Base-by-base conservation (phyloP, 2,888 invertebrate species). In the Dascillus cervinus region DNA sequence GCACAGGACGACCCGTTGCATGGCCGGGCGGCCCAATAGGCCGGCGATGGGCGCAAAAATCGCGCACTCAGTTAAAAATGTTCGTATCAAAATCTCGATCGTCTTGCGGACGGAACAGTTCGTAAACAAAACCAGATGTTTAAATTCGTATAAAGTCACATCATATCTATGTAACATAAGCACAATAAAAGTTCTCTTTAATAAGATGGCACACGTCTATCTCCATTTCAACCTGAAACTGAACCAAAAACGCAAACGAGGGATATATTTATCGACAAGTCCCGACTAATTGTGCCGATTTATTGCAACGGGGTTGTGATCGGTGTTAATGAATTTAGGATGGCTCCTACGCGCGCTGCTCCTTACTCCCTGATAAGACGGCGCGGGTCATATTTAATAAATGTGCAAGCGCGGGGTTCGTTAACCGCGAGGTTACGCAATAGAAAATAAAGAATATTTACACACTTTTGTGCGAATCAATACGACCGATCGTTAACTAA, bases 311-410 rank as follows among this genome's bases (percentile, higher is more conserved):
- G 11, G 21, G 27, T 26, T 28, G 31, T 22, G 22, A 28, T 33
- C 24, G 34, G 34, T 21, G 31, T 31, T 44, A 43, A 47, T 49
- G 39, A 42, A 41, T 46, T 43, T 43, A 36, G 42, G 43, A 44
- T 43, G 37, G 41, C 37, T 38, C 27, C 34, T 33, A 40, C 36
- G 43, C 30, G 39, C n/a, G n/a, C n/a, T n/a, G 37, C 31, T 35
- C 34, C 38, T 41, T 40, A 39, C 39, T 34, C 26, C 30, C 26
- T 49, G 52, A 52, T 53, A 55, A 50, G 47, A 39, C 39, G 26
- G 29, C n/a, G n/a, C 47, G 49, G 53, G 51, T 54, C 53, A 53
- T 47, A 17, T 4, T 17, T 6, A 17, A 17, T 8, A 17, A 17
- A 17, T 17, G 17, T 17, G 4, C 17, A 17, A 17, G 8, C 5